Base-by-base conservation (phyloP, 2,888 invertebrate genomes). In the Aspidapion aeneum region DNA sequence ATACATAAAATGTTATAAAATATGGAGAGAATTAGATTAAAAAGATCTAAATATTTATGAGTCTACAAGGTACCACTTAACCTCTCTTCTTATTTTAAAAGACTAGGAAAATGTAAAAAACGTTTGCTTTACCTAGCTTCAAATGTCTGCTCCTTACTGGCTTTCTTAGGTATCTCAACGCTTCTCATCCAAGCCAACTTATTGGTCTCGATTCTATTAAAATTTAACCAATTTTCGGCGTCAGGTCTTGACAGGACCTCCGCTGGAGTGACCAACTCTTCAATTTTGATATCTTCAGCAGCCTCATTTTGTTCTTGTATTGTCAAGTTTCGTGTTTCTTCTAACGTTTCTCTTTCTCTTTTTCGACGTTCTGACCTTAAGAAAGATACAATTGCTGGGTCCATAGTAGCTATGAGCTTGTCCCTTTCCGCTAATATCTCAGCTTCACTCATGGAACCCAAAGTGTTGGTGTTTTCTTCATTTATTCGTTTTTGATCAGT, bases 181-280 rank as follows among this genome's bases (percentile, higher is more conserved):
- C 84, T 79, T 75, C 89, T 88, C 85, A 94, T 93, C 96, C 97
- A 97, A 73, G 90, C 88, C 18, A 96, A 78, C 78, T 97, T 97
- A 69, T 93, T 91, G 67, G 86, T 85, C 79, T 97, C 97, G 54
- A 95, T 77, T n/a, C 86, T 83, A 77, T 93, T 87, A 86, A 96
- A 96, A 76, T 96, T 86, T 1, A 94, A 76, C 93, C 94, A 96
- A 57, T 88, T 86, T 64, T 87, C 85, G 0, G 87, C 78, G 66
- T 86, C 81, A 19, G 88, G 85, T 69, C 85, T 82, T 17, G 84
- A 81, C 2, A 89, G 72, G 22, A 89, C 77, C 73, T 87, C 84
- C 17, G 68, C 65, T 0, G 77, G 65, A 72, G 83, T 81, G n/a
- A 85, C 84, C 73, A 85, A 81, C 49, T 83, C 73, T 16, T 79